Evolutionary conservation across 1,140 invertebrate genomes (phyloP), one percentile per base, ranked within the genome.

Genomic region (Adelges cooleyi): DNA sequence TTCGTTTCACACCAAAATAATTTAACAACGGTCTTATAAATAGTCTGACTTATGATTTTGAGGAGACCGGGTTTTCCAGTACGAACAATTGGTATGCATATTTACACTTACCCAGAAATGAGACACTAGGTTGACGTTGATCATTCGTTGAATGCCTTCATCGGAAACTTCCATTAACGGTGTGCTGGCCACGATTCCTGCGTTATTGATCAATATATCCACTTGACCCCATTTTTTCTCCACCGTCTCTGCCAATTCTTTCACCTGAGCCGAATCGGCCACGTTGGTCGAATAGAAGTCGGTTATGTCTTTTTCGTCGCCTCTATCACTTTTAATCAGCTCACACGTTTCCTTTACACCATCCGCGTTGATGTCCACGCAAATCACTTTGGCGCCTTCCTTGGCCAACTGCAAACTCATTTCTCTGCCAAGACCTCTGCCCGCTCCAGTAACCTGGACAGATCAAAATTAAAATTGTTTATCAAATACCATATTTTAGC

Each of bases 341-440:
- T 76, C 72, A 20, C 75, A 76, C 3, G 80, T 82, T n/a, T 76
- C 72, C 65, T 78, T 69, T 69, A 81, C 82, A 50, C 73, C 76
- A 36, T 75, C 70, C 44, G 72, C 70, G 71, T 84, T 81, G 23
- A 83, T 77, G 71, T 88, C 86, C 23, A 86, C 78, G 68, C 84
- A 84, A 25, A 85, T 77, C 18, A 87, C 79, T 65, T 70, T 77
- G 5, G 81, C 82, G 46, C 84, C 84, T 25, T 82, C 73, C 23
- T 77, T 75, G 13, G 82, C 78, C 49, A 87, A 74, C 70, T 82
- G 79, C 66, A 83, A 74, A 0, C 83, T 81, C 50, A 87, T 75
- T 72, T 85, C 83, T 69, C 78, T 75, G 1, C 86, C 86, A 42
- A 88, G 77, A 15, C 85, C 86, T 71, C 83, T 75, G 29, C 84